Conservation (phyloP, 2,797 vertebrate genomes). For the Enteromius unitaeniatus region DNA sequence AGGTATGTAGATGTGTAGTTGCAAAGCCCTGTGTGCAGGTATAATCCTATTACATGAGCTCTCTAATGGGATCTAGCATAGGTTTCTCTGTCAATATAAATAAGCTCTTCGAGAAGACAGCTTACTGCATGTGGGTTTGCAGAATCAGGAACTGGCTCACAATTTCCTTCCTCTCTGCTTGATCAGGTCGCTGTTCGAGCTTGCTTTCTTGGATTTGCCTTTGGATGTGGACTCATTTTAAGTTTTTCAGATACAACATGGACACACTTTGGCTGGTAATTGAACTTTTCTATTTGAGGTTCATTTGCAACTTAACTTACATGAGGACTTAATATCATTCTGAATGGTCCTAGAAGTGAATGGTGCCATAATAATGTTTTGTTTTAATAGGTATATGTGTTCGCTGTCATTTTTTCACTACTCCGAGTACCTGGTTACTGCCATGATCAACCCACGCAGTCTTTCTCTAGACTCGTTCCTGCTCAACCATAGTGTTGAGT, state of each 20-base stretch:
- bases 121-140: background rate
- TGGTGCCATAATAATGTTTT: background rate
- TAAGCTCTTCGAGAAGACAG: conserved; percentile 17
- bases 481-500: conserved; percentile 96
- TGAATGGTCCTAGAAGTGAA: background rate
- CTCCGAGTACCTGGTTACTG: conserved; percentile 95
- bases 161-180: conserved; percentile 2
- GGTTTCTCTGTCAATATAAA: conserved; percentile 27
- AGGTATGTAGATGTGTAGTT: background rate
- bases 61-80: conserved; percentile 42
- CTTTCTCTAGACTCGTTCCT: conserved; percentile 96
- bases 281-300: background rate
- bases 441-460: conserved; percentile 94
- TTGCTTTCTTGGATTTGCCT: conserved; percentile 91
- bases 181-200: conserved; percentile 90
- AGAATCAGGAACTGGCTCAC: background rate
- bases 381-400: conserved; percentile 89
- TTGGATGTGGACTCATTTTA: conserved; percentile 90
- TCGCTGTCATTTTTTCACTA: conserved; percentile 97
- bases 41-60: conserved; percentile 53
- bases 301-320: background rate
- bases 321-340: background rate
- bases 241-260: conserved; percentile 88
- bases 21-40: conserved; percentile 27
- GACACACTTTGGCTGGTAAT: conserved; percentile 96